These are phyloP conservation scores for Strix aluco DNA, from an alignment of 2,113 vertebrate genomes.

Conservation along the genomic window DNA sequence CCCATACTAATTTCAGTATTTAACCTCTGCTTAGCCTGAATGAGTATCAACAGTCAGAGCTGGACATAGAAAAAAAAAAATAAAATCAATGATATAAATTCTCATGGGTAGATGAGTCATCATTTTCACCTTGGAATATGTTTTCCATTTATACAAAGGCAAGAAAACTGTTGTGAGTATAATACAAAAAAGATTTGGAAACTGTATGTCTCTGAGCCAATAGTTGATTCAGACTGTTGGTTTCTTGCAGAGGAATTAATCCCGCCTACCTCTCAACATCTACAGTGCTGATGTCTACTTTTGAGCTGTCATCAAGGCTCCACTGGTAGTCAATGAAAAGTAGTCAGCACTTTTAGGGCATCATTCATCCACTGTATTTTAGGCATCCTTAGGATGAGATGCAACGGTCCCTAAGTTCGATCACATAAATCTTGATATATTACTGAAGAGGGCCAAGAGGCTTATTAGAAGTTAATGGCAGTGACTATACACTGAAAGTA, in stretches of 20 bases:
- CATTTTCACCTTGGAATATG: neutral
- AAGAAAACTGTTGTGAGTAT: neutral
- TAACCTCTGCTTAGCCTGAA: neutral
- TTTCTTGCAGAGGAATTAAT: conserved; percentile 1
- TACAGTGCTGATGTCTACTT: neutral
- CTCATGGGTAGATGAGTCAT: neutral
- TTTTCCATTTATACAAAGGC: neutral
- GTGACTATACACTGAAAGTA: neutral
- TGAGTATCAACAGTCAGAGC: neutral
- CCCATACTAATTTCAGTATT: neutral
- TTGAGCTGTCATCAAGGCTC: neutral
- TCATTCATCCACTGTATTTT: neutral
- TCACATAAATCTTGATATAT: neutral
- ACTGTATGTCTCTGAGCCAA: neutral
- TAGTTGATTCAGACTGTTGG: neutral
- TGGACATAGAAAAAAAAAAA: neutral
- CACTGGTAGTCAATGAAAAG: neutral
- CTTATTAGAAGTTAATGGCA: neutral
- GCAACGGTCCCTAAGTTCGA: neutral
- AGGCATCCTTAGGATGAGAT: neutral
- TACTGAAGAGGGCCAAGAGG: neutral
- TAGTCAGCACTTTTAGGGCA: conserved; percentile 1
- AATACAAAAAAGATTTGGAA: neutral
- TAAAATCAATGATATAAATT: neutral
- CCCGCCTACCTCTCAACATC: neutral